Base-by-base conservation (phyloP, 2,888 invertebrate species). In the Leptinotarsa peninsularis region DNA sequence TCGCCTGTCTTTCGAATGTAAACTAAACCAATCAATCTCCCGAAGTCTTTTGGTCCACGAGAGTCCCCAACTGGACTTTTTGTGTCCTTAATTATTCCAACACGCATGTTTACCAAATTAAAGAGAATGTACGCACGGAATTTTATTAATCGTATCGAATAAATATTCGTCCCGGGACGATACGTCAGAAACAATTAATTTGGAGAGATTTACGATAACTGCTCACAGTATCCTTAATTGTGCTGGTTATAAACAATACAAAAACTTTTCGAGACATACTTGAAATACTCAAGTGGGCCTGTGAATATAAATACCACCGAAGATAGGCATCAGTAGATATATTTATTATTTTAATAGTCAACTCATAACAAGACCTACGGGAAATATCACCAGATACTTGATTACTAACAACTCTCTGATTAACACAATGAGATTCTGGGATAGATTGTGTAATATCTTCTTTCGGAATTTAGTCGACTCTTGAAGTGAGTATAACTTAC, bases 241-340 rank as follows among this genome's bases (percentile, higher is more conserved):
- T 72, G 70, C 70, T 74, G 74, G 72, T 66, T 70, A 76, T 78
- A 74, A 76, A 76, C 78, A 76, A 74, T 78, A 76, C 68, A 52
- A 68, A 74, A 72, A 76, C 63, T 72, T 78, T 72, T 70, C 72
- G 70, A 66, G 70, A 68, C 75, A 78, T 78, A 74, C 78, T 78
- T 74, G 73, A 78, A 67, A 76, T 78, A 67, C 72, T 72, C 73
- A 60, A 78, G 67, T 52, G 70, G 76, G 66, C 78, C 74, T 68
- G 74, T 49, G 76, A 67, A 74, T 76, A 72, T 78, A 78, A 78
- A 78, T 76, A 78, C 66, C 18, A 60, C 49, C 21, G 17, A 27
- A 73, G 76, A 76, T 76, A 66, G 71, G 67, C 50, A 74, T 76
- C 76, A 68, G 71, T 21, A 63, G 68, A 76, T 73, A 66, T 73